Conservation (phyloP, 2,888 invertebrate genomes). For the Cantharis rustica region DNA sequence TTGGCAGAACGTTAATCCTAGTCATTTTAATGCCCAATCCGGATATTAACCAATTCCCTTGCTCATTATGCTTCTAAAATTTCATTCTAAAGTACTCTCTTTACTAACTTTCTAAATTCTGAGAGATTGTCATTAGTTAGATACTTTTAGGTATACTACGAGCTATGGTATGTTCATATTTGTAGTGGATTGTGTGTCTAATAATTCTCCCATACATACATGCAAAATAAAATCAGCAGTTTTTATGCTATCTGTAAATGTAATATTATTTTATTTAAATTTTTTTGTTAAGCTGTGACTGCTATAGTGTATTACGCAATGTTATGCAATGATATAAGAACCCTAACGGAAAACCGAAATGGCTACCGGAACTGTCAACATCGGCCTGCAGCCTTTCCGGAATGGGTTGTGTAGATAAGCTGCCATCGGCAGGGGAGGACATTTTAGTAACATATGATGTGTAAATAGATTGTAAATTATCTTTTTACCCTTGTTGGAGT, state of each 20-base stretch:
- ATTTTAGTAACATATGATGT: conserved; percentile 23
- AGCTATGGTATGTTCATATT: too few relatives aligned
- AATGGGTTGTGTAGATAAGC: conserved; percentile 36
- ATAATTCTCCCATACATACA: not conserved
- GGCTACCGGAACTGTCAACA: conserved; percentile 40
- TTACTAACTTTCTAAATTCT: conserved; percentile 12
- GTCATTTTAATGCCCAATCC: conserved; percentile 45
- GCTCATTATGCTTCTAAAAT: conserved; percentile 37
- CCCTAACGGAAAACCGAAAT: conserved; percentile 31
- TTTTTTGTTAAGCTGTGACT: conserved; percentile 15
- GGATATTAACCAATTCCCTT: conserved; percentile 50
- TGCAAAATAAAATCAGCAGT: not conserved
- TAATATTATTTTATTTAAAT: not conserved
- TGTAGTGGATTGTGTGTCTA: too few relatives aligned
- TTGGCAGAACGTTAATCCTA: conserved; percentile 43
- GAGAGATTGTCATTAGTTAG: conserved; percentile 12
- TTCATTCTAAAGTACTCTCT: conserved; percentile 28
- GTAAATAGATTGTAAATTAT: conserved; percentile 10
- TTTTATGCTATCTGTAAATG: not conserved
- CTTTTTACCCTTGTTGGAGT: not conserved
- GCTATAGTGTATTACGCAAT: conserved; percentile 11
- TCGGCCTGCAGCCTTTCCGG: conserved; percentile 38
- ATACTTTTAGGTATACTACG: not conserved
- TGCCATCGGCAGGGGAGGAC: conserved; percentile 14
- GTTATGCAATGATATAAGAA: conserved; percentile 7